phyloP scores from a whole-genome alignment of 2,113 vertebrate genomes.

The Leucoraja erinaceus region DNA sequence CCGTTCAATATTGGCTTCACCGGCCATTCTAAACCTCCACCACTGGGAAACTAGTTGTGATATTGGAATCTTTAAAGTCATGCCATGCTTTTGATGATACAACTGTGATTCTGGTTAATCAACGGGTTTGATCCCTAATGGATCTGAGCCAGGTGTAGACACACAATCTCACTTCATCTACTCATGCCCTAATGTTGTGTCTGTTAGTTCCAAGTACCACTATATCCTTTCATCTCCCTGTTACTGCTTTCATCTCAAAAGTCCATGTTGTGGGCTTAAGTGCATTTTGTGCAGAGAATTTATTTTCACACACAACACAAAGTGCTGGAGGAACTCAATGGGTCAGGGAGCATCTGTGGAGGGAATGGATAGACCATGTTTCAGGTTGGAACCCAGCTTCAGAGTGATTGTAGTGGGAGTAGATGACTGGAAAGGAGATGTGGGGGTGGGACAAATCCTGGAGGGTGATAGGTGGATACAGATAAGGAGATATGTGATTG shows the following conservation, averaged over 20 bases:
- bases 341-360: too few relatives aligned
- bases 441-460: too few relatives aligned
- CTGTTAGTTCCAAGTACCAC: not conserved
- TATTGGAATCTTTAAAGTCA: not conserved
- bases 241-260: not conserved
- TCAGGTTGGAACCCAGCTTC: too few relatives aligned
- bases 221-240: not conserved
- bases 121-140: not conserved
- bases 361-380: too few relatives aligned
- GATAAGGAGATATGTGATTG: too few relatives aligned
- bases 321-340: too few relatives aligned
- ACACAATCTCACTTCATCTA: not conserved
- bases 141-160: not conserved
- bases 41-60: not conserved
- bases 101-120: too few relatives aligned
- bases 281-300: too few relatives aligned
- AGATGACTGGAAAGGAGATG: too few relatives aligned
- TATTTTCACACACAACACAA: not conserved
- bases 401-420: too few relatives aligned
- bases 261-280: not conserved
- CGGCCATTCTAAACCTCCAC: not conserved
- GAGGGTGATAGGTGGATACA: too few relatives aligned
- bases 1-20: too few relatives aligned
- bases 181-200: not conserved
- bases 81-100: not conserved